phyloP scores from a whole-genome alignment of 1,140 invertebrate species.

The Diploscapter pachys region DNA sequence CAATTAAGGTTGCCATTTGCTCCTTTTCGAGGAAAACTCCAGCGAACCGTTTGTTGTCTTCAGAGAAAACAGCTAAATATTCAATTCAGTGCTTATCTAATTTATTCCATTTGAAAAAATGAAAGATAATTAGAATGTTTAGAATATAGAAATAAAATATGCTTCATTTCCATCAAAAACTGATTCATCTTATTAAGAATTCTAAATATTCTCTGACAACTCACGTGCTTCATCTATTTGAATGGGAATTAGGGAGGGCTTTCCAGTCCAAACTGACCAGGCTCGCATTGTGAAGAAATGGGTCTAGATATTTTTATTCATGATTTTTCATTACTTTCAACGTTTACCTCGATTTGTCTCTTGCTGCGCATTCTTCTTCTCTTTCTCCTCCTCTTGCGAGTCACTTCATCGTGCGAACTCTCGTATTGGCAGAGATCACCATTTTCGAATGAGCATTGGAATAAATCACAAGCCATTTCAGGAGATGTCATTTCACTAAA shows the following conservation, averaged over 20 bases:
- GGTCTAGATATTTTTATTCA: neutral
- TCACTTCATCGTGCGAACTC: slow-evolving; percentile 12
- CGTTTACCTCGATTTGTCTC: neutral
- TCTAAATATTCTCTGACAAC: neutral
- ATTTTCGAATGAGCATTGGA: slow-evolving; percentile 4
- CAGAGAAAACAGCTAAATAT: slow-evolving; percentile 10
- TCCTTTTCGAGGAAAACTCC: slow-evolving; percentile 6
- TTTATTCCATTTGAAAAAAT: neutral
- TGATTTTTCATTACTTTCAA: too few species aligned
- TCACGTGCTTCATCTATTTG: slow-evolving; percentile 7
- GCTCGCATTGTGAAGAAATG: slow-evolving; percentile 5
- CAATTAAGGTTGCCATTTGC: slow-evolving; percentile 2
- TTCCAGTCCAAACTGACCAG: slow-evolving; percentile 7
- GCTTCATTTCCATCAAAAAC: too few species aligned
- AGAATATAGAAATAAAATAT: too few species aligned
- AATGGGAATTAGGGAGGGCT: neutral
- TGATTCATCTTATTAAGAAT: neutral
- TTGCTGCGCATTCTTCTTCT: neutral
- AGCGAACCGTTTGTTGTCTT: neutral
- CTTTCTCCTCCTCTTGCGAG: neutral
- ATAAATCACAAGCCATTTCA: too few species aligned
- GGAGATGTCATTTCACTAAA: too few species aligned
- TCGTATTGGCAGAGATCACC: slow-evolving; percentile 11
- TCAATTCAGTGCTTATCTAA: too few species aligned
- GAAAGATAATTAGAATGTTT: slow-evolving; percentile 2